Conservation (phyloP, 1,140 invertebrate species). For the Drosophila lacertosa region DNA sequence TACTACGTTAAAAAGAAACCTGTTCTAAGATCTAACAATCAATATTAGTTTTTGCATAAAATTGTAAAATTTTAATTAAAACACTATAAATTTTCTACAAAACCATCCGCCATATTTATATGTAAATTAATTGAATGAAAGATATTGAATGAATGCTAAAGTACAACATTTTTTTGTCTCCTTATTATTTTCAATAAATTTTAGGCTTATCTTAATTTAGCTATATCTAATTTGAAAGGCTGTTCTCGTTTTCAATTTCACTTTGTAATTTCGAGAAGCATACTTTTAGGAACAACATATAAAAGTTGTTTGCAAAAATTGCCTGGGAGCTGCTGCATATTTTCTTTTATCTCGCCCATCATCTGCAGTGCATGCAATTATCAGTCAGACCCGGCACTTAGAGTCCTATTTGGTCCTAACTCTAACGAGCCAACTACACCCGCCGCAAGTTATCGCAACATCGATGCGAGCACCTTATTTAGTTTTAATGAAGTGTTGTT, state of each 20-base stretch:
- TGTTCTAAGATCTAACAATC: too few relatives aligned
- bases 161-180: neutral
- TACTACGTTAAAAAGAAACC: too few relatives aligned
- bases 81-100: too few relatives aligned
- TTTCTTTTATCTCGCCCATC: neutral
- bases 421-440: constrained; percentile 4
- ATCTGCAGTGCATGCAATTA: constrained; percentile 3
- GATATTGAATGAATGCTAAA: too few relatives aligned
- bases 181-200: neutral
- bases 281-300: constrained; percentile 29
- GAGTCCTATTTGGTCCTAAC: constrained; percentile 63
- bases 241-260: constrained; percentile 1
- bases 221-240: neutral
- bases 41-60: too few relatives aligned
- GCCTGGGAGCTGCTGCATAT: too few relatives aligned
- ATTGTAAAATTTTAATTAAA: too few relatives aligned
- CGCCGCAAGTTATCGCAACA: constrained; percentile 42
- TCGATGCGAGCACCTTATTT: constrained; percentile 68
- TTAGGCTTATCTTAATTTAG: neutral
- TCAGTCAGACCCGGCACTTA: constrained; percentile 20
- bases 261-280: neutral
- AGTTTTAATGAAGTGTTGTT: constrained; percentile 72
- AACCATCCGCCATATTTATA: too few relatives aligned
- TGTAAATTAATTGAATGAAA: too few relatives aligned
- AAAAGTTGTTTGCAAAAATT: neutral